Conservation (phyloP, 2,113 vertebrate species). For the Apaloderma vittatum region DNA sequence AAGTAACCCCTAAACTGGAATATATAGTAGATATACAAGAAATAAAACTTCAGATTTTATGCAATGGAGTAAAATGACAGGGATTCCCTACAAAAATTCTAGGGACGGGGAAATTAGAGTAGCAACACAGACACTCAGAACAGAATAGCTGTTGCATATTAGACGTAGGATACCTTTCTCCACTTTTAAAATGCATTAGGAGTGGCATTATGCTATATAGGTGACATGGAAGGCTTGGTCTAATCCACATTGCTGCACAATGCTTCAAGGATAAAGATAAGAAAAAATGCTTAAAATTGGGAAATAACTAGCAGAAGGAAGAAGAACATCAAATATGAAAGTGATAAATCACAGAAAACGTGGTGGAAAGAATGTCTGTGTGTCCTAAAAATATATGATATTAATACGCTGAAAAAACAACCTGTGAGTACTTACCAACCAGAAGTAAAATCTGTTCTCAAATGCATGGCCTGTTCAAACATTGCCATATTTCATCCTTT, state of each 20-base stretch:
- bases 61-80: neutral
- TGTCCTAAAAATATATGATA: neutral
- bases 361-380: neutral
- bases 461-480: neutral
- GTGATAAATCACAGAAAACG: neutral
- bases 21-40: neutral
- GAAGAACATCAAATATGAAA: neutral
- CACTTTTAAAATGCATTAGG: neutral
- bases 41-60: neutral
- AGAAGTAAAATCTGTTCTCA: neutral
- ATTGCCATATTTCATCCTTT: neutral
- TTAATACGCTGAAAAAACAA: neutral
- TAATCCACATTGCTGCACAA: neutral
- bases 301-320: neutral
- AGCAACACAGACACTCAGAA: neutral
- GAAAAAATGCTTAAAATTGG: neutral
- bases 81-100: neutral
- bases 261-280: neutral
- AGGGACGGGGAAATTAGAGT: neutral
- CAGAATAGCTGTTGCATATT: neutral
- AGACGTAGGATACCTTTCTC: neutral
- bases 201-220: neutral
- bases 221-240: neutral
- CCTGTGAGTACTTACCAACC: neutral
- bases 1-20: neutral